Evolutionary conservation across 2,113 vertebrate species (phyloP).

Genomic region (Copsychus sechellarum): DNA sequence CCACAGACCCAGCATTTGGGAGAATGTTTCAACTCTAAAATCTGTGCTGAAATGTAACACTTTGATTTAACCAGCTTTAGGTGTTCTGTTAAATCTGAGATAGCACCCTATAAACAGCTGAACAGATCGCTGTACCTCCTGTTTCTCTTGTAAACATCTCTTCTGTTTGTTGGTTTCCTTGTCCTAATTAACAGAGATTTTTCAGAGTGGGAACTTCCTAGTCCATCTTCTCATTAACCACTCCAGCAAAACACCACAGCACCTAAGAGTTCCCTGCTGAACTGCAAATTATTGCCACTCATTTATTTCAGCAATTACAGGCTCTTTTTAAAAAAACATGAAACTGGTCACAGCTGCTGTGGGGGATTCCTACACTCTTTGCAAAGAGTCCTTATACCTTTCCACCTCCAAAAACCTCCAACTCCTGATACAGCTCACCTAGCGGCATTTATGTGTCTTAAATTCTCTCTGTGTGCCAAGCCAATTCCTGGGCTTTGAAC

Average conservation of each 20-base stretch:
- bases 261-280: not conserved
- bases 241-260: not conserved
- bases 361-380: not conserved
- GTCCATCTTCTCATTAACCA: not conserved
- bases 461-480: not conserved
- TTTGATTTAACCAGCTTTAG: not conserved
- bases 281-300: slow-evolving; percentile 1
- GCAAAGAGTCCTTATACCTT: not conserved
- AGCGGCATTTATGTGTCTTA: not conserved
- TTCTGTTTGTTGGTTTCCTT: not conserved
- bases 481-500: not conserved
- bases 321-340: not conserved
- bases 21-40: not conserved
- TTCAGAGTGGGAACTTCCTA: not conserved
- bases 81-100: not conserved
- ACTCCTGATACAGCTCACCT: not conserved
- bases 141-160: not conserved
- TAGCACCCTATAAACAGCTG: not conserved
- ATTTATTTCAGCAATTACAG: not conserved
- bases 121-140: not conserved
- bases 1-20: rapidly evolving
- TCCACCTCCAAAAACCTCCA: not conserved
- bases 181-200: not conserved
- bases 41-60: not conserved
- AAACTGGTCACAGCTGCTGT: not conserved